phyloP scores from a whole-genome alignment of 2,888 invertebrate species.

The Yponomeuta malinellus region DNA sequence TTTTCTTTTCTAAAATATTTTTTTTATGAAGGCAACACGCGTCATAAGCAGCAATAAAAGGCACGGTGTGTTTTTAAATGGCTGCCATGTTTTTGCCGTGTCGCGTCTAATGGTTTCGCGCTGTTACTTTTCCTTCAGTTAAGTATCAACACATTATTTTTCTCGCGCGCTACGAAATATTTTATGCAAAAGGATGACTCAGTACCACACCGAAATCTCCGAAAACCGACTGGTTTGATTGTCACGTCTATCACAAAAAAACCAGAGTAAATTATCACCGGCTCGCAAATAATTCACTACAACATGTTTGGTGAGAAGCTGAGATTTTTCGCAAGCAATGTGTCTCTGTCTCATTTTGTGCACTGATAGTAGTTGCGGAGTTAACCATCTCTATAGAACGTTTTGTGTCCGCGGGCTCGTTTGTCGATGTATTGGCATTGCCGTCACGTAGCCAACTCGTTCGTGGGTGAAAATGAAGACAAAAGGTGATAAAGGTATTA shows the following conservation, averaged over 20 bases:
- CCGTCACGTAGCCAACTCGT: slow-evolving; percentile 16
- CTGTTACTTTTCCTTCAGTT: background rate
- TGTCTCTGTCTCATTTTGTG: background rate
- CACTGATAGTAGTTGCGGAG: background rate
- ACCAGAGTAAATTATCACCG: no score
- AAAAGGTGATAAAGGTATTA: slow-evolving; percentile 17
- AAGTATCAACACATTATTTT: background rate
- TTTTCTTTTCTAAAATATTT: no score
- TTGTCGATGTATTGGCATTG: slow-evolving; percentile 13
- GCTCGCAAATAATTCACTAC: no score
- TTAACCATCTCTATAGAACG: background rate
- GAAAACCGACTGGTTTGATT: no score
- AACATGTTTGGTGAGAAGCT: no score
- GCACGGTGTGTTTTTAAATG: background rate
- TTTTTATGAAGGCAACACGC: no score
- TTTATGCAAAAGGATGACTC: background rate
- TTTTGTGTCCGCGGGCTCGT: slow-evolving; percentile 1
- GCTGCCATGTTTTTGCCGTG: background rate
- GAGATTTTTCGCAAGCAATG: no score
- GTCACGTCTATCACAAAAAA: no score
- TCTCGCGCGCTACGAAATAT: background rate
- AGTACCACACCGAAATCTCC: background rate
- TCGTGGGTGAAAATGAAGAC: slow-evolving; percentile 16
- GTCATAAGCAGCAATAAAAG: no score
- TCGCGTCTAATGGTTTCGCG: background rate